Conservation (phyloP, 2,113 vertebrate genomes). For the Ranitomeya variabilis region DNA sequence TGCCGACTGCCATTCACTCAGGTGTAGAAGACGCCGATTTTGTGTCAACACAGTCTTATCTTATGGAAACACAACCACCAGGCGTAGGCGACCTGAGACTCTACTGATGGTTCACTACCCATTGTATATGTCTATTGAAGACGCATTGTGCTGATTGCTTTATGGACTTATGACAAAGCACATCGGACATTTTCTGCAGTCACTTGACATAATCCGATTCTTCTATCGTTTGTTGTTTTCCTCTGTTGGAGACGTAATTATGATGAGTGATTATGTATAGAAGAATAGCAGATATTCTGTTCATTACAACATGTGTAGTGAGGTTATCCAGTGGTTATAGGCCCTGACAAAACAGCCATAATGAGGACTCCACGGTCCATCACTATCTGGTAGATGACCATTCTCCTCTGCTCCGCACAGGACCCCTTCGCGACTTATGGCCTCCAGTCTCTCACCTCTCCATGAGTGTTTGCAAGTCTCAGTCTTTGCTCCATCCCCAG, state of each 20-base stretch:
- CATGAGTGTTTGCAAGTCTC: too few relatives aligned
- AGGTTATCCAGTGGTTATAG: too few relatives aligned
- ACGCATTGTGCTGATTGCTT: not conserved
- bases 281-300: not conserved
- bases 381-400: too few relatives aligned
- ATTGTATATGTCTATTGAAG: not conserved
- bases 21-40: slow-evolving; percentile 11
- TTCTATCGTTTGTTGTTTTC: not conserved
- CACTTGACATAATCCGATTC: not conserved
- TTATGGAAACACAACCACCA: slow-evolving; percentile 5
- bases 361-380: too few relatives aligned
- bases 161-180: not conserved
- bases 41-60: slow-evolving; percentile 13
- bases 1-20: slow-evolving; percentile 3
- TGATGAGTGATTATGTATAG: not conserved
- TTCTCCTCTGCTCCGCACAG: too few relatives aligned
- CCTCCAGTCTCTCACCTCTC: too few relatives aligned
- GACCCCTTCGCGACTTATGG: too few relatives aligned
- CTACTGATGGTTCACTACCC: not conserved
- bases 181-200: not conserved
- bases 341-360: too few relatives aligned
- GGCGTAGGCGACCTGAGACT: not conserved
- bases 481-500: too few relatives aligned
- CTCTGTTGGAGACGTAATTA: not conserved
- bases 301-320: not conserved